Base-by-base conservation (phyloP, 2,888 invertebrate genomes). In the Rhamphomyia laevipes region DNA sequence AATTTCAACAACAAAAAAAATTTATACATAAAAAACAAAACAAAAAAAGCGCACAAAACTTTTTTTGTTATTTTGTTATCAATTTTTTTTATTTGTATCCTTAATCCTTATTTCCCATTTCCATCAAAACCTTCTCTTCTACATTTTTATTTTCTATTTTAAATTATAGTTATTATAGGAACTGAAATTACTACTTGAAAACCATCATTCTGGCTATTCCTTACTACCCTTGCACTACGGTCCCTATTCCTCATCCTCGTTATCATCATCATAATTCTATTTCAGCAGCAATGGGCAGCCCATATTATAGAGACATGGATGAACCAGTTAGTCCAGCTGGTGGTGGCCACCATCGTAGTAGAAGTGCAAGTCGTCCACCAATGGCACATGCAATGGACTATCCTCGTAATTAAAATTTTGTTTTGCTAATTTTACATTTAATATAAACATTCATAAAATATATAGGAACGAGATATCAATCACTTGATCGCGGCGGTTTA, bases 251-350 rank as follows among this genome's bases (percentile, higher is more conserved):
- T 27, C 23, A 53, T 44, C 51, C 52, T 54, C 56, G 55, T 66
- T 73, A 73, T 69, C 74, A 75, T 65, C 73, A 68, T 64, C 70
- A 70, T 70, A 67, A 68, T 67, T 70, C 61, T 68, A 58, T 70
- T 70, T 59, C 66, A 70, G 59, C 56, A 42, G 70, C 67, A 61
- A 73, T 73, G 73, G 72, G 72, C 62, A 81, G 81, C 66, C 81
- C 82, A 74, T 82, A 82, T 70, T 77, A 81, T 68, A 76, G 81
- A 70, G 80, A 82, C 74, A 82, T 82, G 74, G 88, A 89, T 73
- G 86, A 88, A 72, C 81, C 86, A 62, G 84, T 81, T 64, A 87
- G 87, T 73, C 88, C 88, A 68, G 84, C 86, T 73, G 82, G 87
- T 76, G 82, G 86, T 70, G 86, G 88, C 67, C 83, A 84, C 64